Evolutionary conservation across 30 jellyfish, hydroid and myxozoan genomes (phyloP), one percentile per base, ranked within the genome.

Genomic region (Hydractinia echinata): DNA sequence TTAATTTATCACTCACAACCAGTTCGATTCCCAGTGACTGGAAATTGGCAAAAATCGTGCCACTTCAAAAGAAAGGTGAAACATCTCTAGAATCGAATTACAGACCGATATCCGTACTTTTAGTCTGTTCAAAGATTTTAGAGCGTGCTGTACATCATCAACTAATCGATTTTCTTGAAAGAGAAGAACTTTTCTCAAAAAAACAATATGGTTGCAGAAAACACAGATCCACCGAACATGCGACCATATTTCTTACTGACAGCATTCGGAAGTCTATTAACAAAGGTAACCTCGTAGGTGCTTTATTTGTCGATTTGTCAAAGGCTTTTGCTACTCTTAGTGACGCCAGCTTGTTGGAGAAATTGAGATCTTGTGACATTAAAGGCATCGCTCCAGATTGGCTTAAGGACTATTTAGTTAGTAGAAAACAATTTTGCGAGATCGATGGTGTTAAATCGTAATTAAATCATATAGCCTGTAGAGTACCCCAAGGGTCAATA

Each of bases 281-380:
- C 44, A 30, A 30, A 30, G 44, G 44, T 58, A 58, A 1, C 69
- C 69, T 58, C 69, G 69, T 58, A 58, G 69, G 69, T 58, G 69
- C 69, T 16, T 58, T 58, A 0, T 16, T 11, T 58, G 3, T 58
- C 69, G 69, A 58, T 16, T 58, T 58, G 69, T 58, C 69, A 58
- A 58, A 58, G 69, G 69, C 69, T 58, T 58, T 58, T 58, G 69
- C 15, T 58, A 58, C 19, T 16, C 69, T 58, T 58, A 58, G 69
- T 58, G 18, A 58, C 69, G 69, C 69, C 69, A 58, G 15, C 69
- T 58, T 58, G 69, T 58, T 58, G 69, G 69, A 58, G 69, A 58
- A 58, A 58, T 58, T 58, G 69, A 58, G 69, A 0, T 58, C 69
- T 58, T 58, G 15, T 3, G 3, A 3, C 69, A 58, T 58, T 58